Base-by-base conservation (phyloP, 2,888 invertebrate species). In the Sesamia inferens region DNA sequence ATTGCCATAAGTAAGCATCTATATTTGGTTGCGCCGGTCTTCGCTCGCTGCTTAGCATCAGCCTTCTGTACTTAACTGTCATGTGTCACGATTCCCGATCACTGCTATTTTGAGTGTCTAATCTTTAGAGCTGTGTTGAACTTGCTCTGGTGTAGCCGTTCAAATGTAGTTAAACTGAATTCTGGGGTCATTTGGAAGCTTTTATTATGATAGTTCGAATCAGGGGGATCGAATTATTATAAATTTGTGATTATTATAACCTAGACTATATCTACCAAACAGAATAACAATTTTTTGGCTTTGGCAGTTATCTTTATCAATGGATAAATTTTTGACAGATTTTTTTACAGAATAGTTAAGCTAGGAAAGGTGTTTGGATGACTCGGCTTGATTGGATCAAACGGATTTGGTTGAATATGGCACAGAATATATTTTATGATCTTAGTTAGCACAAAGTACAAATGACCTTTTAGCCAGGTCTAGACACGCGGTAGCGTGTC, bases 91-190 rank as follows among this genome's bases (percentile, higher is more conserved):
- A 22, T 14, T 51, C 22, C 57, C 51, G 59, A 71, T 69, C 65
- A 44, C 77, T 22, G 39, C 54, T 68, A 68, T 57, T 81, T 70
- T 71, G 58, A 71, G 61, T 76, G 58, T 63, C 62, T 71, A 71
- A 81, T 77, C 68, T 77, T 76, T 81, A 81, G 61, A 81, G 76
- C 55, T 57, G 63, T 68, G 24, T 57, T 57, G 39, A 81, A 70
- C 58, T 67, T 64, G 67, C n/a, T 54, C 31, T 54, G 54, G 54
- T 68, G 55, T 59, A 57, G 39, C 24, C 47, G 39, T 24, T 81
- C 39, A 57, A 67, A 59, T 64, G 54, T 39, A 54, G 67, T 31
- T 48, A 13, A 1, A 22, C 14, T 0, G 16, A 55, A 51, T 22
- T 58, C 47, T 42, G 5, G n/a, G 14, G 5, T 79, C 13, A 13